These are phyloP conservation scores for Oeneis ivallda DNA, from an alignment of 2,888 invertebrate species.

Conservation along the genomic window DNA sequence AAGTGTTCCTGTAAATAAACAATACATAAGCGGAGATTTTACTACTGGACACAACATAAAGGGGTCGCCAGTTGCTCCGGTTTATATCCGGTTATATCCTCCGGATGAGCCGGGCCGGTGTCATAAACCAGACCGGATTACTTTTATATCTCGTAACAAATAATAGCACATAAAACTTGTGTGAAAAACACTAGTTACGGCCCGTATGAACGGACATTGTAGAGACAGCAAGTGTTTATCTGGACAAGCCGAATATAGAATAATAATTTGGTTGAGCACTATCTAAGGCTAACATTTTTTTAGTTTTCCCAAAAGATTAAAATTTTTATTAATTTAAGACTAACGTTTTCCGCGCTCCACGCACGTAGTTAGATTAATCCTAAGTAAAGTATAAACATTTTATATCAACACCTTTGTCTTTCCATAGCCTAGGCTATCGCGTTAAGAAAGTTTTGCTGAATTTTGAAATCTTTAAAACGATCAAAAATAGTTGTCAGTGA, in stretches of 20 bases:
- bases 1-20: slow-evolving; percentile 55
- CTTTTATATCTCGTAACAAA: slow-evolving; percentile 79
- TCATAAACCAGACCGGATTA: slow-evolving; percentile 68
- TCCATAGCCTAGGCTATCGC: too few species aligned
- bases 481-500: too few species aligned
- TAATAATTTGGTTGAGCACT: too few species aligned
- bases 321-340: too few species aligned
- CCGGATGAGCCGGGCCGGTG: slow-evolving; percentile 59
- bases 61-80: slow-evolving; percentile 59
- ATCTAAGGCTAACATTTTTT: too few species aligned
- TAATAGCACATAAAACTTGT: slow-evolving; percentile 81
- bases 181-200: slow-evolving; percentile 80
- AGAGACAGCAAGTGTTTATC: slow-evolving; percentile 44
- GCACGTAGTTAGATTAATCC: too few species aligned
- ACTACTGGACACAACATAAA: slow-evolving; percentile 70
- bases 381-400: too few species aligned
- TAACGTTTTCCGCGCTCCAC: too few species aligned
- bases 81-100: slow-evolving; percentile 59
- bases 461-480: too few species aligned
- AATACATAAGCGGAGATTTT: slow-evolving; percentile 71
- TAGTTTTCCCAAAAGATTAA: too few species aligned
- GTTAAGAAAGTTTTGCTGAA: too few species aligned
- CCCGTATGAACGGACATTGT: slow-evolving; percentile 52
- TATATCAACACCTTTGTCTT: too few species aligned
- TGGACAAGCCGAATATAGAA: background rate